Conservation (phyloP, 2,888 invertebrate genomes). For the Pristionchus mayeri region DNA sequence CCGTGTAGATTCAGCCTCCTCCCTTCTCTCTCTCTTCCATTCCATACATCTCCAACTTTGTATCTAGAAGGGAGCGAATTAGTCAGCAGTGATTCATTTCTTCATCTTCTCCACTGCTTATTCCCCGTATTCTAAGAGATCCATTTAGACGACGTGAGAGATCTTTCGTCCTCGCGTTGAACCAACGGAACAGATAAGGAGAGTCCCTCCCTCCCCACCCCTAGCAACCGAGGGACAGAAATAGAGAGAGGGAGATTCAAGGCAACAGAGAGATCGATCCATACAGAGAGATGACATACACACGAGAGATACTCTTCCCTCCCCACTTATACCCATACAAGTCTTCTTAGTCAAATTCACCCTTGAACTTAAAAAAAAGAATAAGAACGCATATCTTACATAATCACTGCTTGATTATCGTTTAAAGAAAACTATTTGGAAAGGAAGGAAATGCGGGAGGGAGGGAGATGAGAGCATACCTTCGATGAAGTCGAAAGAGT, state of each 20-base stretch:
- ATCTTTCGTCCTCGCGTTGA: neutral
- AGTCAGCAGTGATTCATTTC: slow-evolving; percentile 6
- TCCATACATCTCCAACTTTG: neutral
- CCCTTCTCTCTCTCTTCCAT: neutral
- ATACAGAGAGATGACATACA: no score
- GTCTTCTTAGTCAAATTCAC: no score
- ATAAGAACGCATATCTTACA: no score
- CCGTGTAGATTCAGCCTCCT: neutral
- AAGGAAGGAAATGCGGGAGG: no score
- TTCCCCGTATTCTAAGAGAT: neutral
- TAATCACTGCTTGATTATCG: no score
- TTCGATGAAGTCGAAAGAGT: slow-evolving; percentile 93
- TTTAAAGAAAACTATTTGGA: neutral
- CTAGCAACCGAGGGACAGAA: neutral
- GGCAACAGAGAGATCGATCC: no score
- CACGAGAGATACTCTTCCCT: no score
- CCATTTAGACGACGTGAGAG: neutral
- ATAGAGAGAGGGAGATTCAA: neutral
- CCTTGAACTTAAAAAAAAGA: no score
- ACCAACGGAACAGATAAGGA: neutral
- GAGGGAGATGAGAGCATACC: no score
- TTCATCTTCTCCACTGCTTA: neutral
- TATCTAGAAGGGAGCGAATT: neutral
- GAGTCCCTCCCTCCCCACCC: neutral
- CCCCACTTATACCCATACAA: no score